phyloP scores from a whole-genome alignment of 2,113 vertebrate species.

The Danionella cerebrum region DNA sequence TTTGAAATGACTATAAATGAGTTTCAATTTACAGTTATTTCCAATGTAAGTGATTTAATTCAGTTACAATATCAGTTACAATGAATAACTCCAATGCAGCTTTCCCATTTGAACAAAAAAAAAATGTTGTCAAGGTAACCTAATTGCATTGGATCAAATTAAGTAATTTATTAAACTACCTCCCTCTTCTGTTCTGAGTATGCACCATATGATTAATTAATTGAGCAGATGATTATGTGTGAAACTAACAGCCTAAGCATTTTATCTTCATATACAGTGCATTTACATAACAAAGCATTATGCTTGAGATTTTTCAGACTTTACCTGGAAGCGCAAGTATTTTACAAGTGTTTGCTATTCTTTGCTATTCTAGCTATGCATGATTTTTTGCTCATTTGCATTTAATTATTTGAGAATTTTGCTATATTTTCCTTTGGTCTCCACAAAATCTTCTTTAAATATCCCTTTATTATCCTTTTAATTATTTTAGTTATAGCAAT shows the following conservation, averaged over 20 bases:
- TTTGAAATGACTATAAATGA: too few species aligned
- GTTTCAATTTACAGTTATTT: too few species aligned
- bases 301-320: neutral
- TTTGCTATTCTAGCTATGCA: neutral
- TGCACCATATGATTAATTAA: neutral
- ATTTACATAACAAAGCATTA: slow-evolving; percentile 6
- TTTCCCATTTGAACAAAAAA: neutral
- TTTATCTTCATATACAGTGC: neutral
- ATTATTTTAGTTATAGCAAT: too few species aligned
- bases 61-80: too few species aligned
- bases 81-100: neutral
- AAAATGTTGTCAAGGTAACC: neutral
- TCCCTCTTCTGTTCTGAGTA: neutral
- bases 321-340: neutral
- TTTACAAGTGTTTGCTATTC: neutral
- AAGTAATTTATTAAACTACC: neutral
- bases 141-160: slow-evolving; percentile 8
- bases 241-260: neutral
- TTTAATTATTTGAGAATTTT: neutral
- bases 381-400: neutral
- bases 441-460: too few species aligned
- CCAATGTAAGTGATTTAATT: too few species aligned
- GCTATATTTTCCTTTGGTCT: neutral
- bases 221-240: neutral
- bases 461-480: too few species aligned